phyloP scores from a whole-genome alignment of 2,888 invertebrate genomes.

The Apodemia duryi region DNA sequence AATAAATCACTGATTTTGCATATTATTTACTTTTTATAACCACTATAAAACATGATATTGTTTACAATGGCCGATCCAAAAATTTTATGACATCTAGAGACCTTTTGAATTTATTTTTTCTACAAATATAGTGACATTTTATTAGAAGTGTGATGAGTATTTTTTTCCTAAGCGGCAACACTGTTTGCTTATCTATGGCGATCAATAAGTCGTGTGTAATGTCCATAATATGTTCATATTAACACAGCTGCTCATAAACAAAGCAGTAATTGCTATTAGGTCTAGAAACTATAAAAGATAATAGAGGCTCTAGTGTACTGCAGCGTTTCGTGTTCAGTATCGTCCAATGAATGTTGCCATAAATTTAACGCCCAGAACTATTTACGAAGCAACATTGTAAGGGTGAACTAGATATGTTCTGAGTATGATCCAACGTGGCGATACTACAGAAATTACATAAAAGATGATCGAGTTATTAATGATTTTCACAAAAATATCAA shows the following conservation, averaged over 20 bases:
- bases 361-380: neutral
- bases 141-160: too few relatives aligned
- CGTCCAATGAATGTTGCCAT: neutral
- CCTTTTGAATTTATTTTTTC: too few relatives aligned
- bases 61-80: too few relatives aligned
- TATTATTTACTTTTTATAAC: too few relatives aligned
- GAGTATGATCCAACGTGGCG: neutral
- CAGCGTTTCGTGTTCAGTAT: slow-evolving; percentile 1
- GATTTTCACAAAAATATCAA: too few relatives aligned
- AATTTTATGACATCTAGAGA: too few relatives aligned
- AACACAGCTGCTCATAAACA: neutral
- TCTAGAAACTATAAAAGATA: slow-evolving; percentile 15
- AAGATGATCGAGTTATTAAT: too few relatives aligned
- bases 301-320: neutral
- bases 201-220: neutral
- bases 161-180: too few relatives aligned
- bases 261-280: slow-evolving; percentile 5
- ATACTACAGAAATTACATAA: too few relatives aligned
- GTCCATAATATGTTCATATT: slow-evolving; percentile 1
- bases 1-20: too few relatives aligned
- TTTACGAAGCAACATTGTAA: neutral
- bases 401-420: neutral
- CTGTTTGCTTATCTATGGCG: neutral
- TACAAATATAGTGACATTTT: too few relatives aligned
- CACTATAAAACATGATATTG: too few relatives aligned